Conservation (phyloP, 2,113 vertebrate species). For the Macrotis lagotis region DNA sequence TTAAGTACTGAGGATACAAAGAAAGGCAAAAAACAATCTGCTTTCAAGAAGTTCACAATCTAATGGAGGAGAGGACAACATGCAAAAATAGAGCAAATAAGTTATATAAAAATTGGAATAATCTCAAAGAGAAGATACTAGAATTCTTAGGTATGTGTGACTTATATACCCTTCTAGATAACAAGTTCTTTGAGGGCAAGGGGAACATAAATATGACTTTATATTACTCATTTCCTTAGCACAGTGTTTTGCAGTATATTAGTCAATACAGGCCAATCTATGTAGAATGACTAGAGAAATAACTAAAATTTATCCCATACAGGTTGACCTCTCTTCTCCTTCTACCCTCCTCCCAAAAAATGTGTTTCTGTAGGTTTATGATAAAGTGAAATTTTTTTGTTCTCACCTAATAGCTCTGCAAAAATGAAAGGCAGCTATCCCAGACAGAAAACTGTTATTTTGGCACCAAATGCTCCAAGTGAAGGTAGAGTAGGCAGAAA, state of each 20-base stretch:
- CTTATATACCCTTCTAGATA: background rate
- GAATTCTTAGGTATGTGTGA: background rate
- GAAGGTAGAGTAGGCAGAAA: slow-evolving; percentile 79
- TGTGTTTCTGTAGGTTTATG: background rate
- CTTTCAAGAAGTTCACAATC: background rate
- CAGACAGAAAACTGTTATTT: slow-evolving; percentile 64
- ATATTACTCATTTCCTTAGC: background rate
- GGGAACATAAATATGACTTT: background rate
- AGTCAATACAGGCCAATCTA: background rate
- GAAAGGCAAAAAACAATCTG: background rate
- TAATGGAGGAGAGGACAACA: background rate
- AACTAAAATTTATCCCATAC: background rate
- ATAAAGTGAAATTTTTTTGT: slow-evolving; percentile 61
- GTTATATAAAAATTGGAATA: background rate
- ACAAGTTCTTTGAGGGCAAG: background rate
- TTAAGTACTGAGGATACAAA: background rate
- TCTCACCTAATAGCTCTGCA: slow-evolving; percentile 64
- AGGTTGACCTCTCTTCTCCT: background rate
- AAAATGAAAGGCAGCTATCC: slow-evolving; percentile 62
- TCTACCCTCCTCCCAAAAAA: background rate
- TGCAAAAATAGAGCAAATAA: background rate
- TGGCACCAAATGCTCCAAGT: slow-evolving; percentile 74
- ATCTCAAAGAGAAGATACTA: background rate
- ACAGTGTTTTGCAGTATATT: background rate
- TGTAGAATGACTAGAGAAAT: background rate